Percentiles rank a stretch among this genome's conserved stretches.
phyloP scores from a whole-genome alignment of 2,113 vertebrate genomes.

The Polypterus bichir region DNA sequence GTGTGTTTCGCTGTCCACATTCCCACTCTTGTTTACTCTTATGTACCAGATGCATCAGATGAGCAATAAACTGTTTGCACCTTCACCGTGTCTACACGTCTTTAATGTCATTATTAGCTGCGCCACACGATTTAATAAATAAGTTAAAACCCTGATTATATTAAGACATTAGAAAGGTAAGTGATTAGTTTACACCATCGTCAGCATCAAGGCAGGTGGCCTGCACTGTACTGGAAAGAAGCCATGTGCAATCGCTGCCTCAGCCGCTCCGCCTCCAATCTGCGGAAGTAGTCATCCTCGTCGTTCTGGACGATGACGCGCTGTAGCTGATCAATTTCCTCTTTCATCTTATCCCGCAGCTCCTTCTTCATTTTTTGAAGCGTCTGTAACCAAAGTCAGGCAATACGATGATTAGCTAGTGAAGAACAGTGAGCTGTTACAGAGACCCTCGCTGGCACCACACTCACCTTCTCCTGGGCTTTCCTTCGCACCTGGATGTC shows the following conservation, averaged over 20 bases:
- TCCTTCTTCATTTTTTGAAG: constrained; percentile 74
- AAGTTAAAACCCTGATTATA: constrained; percentile 20
- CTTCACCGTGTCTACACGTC: constrained; percentile 46
- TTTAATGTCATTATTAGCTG: not conserved
- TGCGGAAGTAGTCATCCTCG: constrained; percentile 68
- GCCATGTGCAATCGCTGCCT: constrained; percentile 64
- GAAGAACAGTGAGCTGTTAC: not conserved
- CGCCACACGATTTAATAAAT: constrained; percentile 46
- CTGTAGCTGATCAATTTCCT: constrained; percentile 77
- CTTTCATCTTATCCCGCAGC: constrained; percentile 75
- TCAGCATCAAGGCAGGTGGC: constrained; percentile 36
- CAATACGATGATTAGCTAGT: not conserved
- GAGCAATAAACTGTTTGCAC: constrained; percentile 94
- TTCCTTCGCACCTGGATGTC: constrained; percentile 71
- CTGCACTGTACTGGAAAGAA: constrained; percentile 72
- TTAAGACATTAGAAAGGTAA: constrained; percentile 33
- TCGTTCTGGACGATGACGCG: constrained; percentile 64
- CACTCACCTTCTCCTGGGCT: constrained; percentile 70
- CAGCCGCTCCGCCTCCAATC: constrained; percentile 72
- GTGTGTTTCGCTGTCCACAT: not conserved
- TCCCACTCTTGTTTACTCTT: constrained; percentile 32
- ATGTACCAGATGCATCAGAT: constrained; percentile 69
- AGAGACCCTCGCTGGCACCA: not conserved
- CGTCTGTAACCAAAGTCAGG: constrained; percentile 40
- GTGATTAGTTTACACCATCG: not conserved